Percentiles rank a stretch among this genome's conserved stretches.
phyloP scores from a whole-genome alignment of 2,113 vertebrate species.

The Aptenodytes patagonicus region DNA sequence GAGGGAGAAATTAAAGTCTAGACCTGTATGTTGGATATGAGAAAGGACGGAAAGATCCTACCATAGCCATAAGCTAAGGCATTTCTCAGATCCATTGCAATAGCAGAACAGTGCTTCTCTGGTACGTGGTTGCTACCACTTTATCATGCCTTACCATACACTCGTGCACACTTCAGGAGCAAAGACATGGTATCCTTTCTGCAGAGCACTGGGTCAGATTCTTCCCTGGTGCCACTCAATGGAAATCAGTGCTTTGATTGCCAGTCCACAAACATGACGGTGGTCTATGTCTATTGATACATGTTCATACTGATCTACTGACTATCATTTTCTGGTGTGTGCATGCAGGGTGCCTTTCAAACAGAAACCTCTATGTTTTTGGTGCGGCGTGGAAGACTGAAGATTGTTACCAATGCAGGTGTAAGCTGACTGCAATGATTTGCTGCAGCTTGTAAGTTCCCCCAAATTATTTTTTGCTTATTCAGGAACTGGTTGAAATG shows the following conservation, averaged over 20 bases:
- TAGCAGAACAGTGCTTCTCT: background rate
- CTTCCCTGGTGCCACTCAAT: background rate
- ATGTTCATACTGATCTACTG: background rate
- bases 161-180: background rate
- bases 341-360: constrained; percentile 41
- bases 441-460: constrained; percentile 66
- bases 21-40: background rate
- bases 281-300: background rate
- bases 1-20: background rate
- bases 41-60: background rate
- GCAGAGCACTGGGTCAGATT: background rate
- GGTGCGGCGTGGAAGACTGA: constrained; percentile 56
- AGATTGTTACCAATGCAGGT: constrained; percentile 57
- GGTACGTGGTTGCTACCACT: background rate
- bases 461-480: background rate
- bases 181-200: background rate
- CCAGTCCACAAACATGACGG: background rate
- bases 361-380: constrained; percentile 59
- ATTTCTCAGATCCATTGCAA: background rate
- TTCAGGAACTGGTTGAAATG: background rate
- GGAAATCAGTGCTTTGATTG: background rate
- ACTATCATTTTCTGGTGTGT: background rate
- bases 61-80: background rate
- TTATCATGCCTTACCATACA: background rate
- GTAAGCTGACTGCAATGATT: constrained; percentile 45